Base-by-base conservation (phyloP, 2,888 invertebrate genomes). In the Andrena fulva region DNA sequence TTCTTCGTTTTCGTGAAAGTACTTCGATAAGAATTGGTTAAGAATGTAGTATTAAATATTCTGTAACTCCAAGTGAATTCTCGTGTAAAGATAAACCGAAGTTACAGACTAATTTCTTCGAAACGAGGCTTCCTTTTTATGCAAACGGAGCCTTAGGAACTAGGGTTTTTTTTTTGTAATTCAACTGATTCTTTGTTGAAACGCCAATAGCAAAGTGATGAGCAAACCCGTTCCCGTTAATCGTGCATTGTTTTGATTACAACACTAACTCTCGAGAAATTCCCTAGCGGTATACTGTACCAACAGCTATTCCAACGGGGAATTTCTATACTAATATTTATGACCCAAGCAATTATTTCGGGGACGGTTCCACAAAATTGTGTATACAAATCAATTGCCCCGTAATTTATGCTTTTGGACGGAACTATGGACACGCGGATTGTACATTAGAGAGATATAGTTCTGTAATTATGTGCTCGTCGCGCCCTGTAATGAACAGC, bases 371-470 rank as follows among this genome's bases (percentile, higher is more conserved):
- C 31, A 48, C 71, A 81, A 82, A 81, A 76, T 73, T 77, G 68
- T 68, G 68, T 35, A 50, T 48, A 69, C 81, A 82, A 82, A 82
- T 82, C 82, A 82, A 81, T 81, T 77, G 76, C 69, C 42, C 29
- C 10, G 64, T 64, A 64, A 82, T 82, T 77, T 72, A 72, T 69
- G 71, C 64, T n/a, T 54, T 24, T 24, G 27, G 16, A 20, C 29
- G 42, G 52, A 81, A 73, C 80, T 80, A 80, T 67, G 52, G 80
- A 63, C 71, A 29, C 52, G 48, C 29, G 35, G 59, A 72, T 72
- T 81, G 72, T 67, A 60, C 69, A 70, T 81, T 73, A 73, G 54
- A 42, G 69, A 69, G 69, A 66, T 60, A 64, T 42, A 60, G 29
- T n/a, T 62, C 35, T 50, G 80, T 64, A 73, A 79, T 81, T 66